Percentiles rank a stretch among this genome's conserved stretches.
Evolutionary conservation across 2,797 vertebrate genomes (phyloP).

Genomic region (Mormyrops attenuatus): DNA sequence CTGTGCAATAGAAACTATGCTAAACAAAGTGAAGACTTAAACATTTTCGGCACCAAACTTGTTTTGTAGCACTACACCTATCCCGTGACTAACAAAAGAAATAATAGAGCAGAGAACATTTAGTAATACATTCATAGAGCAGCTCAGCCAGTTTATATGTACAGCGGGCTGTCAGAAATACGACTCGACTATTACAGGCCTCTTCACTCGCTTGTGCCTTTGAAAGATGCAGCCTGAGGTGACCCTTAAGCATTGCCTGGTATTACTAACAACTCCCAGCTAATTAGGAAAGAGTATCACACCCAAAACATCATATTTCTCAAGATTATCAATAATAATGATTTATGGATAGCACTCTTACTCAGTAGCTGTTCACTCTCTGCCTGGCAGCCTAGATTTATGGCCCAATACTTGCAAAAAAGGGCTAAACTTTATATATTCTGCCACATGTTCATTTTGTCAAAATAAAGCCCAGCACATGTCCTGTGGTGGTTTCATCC

Average conservation of each 20-base stretch:
- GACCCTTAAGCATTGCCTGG: not conserved
- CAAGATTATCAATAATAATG: not conserved
- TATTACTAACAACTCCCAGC: not conserved
- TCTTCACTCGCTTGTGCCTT: not conserved
- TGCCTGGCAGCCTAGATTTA: not conserved
- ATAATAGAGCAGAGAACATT: not conserved
- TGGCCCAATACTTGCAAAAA: not conserved
- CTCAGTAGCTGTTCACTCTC: not conserved
- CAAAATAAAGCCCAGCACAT: not conserved
- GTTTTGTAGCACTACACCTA: not conserved
- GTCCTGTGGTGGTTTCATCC: not conserved
- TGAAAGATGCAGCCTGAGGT: not conserved
- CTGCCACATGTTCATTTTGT: not conserved
- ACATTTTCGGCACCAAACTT: not conserved
- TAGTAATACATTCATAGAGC: not conserved
- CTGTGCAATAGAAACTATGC: not conserved
- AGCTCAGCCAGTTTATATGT: not conserved
- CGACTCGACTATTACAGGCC: not conserved
- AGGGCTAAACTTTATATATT: not conserved
- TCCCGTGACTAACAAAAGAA: not conserved
- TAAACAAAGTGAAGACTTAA: not conserved
- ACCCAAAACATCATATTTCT: not conserved
- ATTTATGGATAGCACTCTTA: not conserved
- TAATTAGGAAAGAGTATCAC: not conserved
- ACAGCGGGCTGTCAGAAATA: not conserved